A percentile compares a stretch with the other conserved stretches of the same genome.
Evolutionary conservation across 2,888 invertebrate genomes (phyloP).

Genomic region (Spicauda simplicius): DNA sequence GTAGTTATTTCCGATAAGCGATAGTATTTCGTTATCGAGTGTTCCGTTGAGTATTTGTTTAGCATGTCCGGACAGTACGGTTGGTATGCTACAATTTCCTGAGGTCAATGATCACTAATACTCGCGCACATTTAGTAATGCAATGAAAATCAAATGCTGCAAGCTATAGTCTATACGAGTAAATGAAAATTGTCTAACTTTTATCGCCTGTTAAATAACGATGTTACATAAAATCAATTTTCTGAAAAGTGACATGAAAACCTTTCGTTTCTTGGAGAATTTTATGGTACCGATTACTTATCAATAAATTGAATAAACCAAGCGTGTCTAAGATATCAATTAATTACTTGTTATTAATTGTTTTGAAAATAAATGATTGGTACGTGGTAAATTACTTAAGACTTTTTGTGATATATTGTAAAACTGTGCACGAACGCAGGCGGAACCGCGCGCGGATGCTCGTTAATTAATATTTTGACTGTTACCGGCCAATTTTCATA

Average conservation of each 20-base stretch:
- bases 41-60: conserved; percentile 10
- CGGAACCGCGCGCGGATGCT: conserved; percentile 3
- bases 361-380: no score
- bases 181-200: not conserved
- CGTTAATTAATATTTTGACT: conserved; percentile 30
- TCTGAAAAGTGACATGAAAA: no score
- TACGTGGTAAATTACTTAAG: no score
- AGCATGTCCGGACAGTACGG: conserved; percentile 7
- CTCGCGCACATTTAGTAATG: conserved; percentile 22
- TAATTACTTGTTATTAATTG: no score
- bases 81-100: conserved; percentile 74
- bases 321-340: no score
- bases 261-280: no score
- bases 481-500: conserved; percentile 19
- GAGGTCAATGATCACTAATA: conserved; percentile 50
- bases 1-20: conserved; percentile 26
- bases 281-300: no score
- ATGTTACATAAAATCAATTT: no score
- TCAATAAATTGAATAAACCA: no score
- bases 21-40: conserved; percentile 15
- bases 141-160: conserved; percentile 11
- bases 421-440: conserved; percentile 39
- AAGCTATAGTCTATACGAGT: not conserved
- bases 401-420: not conserved
- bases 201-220: no score